Evolutionary conservation across 2,113 vertebrate species (phyloP).

Genomic region (Sminthopsis crassicaudata): DNA sequence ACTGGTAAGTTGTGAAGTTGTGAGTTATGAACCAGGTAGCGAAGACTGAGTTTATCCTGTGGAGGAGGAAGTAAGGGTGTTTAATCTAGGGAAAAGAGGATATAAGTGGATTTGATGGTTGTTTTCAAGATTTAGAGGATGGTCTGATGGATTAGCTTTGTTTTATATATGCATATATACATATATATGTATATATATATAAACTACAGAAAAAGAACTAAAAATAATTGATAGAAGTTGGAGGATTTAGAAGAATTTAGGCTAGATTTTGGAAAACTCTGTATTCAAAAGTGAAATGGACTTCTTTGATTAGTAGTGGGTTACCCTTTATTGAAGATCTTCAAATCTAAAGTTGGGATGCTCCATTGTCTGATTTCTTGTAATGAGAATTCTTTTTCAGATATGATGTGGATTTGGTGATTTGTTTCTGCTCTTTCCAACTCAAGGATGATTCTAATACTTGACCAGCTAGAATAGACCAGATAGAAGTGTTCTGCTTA

Average conservation of each 20-base stretch:
- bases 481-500: not conserved
- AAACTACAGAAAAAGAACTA: not conserved
- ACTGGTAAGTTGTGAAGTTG: too few species aligned
- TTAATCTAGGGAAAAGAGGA: not conserved
- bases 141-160: not conserved
- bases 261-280: not conserved
- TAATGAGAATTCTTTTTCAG: not conserved
- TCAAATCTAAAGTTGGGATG: not conserved
- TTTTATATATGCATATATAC: not conserved
- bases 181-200: too few species aligned
- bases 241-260: not conserved
- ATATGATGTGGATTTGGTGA: not conserved
- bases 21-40: not conserved
- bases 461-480: not conserved
- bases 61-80: not conserved
- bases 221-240: not conserved
- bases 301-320: not conserved
- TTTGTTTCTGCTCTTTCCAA: not conserved
- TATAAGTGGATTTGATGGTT: not conserved
- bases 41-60: not conserved
- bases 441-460: not conserved
- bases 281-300: not conserved
- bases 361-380: not conserved
- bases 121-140: not conserved
- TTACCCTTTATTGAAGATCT: not conserved